These are phyloP conservation scores for Macroteleia sp. DNA, from an alignment of 2,888 invertebrate species.

Conservation along the genomic window DNA sequence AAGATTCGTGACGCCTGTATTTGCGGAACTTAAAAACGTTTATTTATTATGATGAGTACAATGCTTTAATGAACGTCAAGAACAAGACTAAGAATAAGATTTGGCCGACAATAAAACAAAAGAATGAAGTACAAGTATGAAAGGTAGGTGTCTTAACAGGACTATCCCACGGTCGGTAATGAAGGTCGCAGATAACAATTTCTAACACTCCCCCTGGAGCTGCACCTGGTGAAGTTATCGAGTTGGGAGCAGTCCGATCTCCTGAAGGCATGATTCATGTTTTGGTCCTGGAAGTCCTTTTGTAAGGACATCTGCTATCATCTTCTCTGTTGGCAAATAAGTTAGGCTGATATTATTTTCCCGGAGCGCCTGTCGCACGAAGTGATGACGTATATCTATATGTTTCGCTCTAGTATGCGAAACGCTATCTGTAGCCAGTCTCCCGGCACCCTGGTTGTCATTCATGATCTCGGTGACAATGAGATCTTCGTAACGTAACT, in stretches of 20 bases:
- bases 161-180: no score
- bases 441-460: constrained; percentile 56
- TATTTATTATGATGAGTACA: no score
- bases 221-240: not conserved
- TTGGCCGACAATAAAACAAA: no score
- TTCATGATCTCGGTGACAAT: constrained; percentile 13
- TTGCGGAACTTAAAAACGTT: no score
- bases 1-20: no score
- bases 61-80: no score
- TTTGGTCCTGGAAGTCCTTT: not conserved
- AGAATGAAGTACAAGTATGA: no score
- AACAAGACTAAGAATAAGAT: no score
- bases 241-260: not conserved
- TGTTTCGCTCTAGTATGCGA: constrained; percentile 23
- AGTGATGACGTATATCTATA: constrained; percentile 47
- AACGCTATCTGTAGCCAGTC: constrained; percentile 47
- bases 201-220: not conserved
- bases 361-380: constrained; percentile 39
- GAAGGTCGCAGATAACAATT: not conserved
- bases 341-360: not conserved
- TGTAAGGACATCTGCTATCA: not conserved
- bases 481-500: constrained; percentile 23
- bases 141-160: no score
- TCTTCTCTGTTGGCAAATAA: not conserved
- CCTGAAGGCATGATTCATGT: not conserved